These are phyloP conservation scores for Luidia sarsii DNA, from an alignment of 53 echinoderm and acorn worm genomes.

Conservation along the genomic window DNA sequence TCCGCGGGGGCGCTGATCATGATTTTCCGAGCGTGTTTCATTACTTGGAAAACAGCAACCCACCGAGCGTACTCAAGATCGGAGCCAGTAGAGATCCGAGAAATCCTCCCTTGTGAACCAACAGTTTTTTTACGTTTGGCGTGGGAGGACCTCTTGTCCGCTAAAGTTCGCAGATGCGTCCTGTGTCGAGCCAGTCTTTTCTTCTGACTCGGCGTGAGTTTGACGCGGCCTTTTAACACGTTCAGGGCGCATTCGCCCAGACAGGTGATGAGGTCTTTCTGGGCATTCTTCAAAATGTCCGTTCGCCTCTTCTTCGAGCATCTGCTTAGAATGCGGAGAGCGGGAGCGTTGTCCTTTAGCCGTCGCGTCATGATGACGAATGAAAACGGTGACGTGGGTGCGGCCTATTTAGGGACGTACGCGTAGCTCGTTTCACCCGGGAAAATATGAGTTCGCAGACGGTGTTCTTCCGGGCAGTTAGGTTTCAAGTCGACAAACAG, in stretches of 20 bases:
- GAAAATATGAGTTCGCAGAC: slow-evolving; percentile 14
- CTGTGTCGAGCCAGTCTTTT: slow-evolving; percentile 35
- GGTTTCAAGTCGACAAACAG: slow-evolving; percentile 51
- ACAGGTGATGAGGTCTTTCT: slow-evolving; percentile 33
- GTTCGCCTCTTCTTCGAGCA: slow-evolving; percentile 29
- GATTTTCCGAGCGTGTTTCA: slow-evolving; percentile 34
- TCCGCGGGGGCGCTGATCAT: slow-evolving; percentile 32
- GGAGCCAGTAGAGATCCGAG: slow-evolving; percentile 29
- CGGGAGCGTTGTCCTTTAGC: slow-evolving; percentile 28
- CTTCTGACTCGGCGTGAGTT: slow-evolving; percentile 25
- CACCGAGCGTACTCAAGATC: slow-evolving; percentile 4
- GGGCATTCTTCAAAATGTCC: slow-evolving; percentile 11
- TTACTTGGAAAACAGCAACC: slow-evolving; percentile 10
- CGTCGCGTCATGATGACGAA: slow-evolving; percentile 18
- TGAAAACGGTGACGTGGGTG: background rate
- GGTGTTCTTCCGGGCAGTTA: slow-evolving; percentile 21
- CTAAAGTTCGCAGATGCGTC: slow-evolving; percentile 22
- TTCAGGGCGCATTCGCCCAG: slow-evolving; percentile 65
- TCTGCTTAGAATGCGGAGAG: slow-evolving; percentile 53
- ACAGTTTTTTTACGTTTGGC: slow-evolving; percentile 14
- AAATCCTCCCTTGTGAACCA: slow-evolving; percentile 65
- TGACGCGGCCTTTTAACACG: slow-evolving; percentile 41
- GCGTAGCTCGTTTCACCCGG: slow-evolving; percentile 23
- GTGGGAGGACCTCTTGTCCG: slow-evolving; percentile 14
- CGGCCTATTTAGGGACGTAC: slow-evolving; percentile 16